Conservation (phyloP, 2,113 vertebrate genomes). For the Cranoglanis bouderius region DNA sequence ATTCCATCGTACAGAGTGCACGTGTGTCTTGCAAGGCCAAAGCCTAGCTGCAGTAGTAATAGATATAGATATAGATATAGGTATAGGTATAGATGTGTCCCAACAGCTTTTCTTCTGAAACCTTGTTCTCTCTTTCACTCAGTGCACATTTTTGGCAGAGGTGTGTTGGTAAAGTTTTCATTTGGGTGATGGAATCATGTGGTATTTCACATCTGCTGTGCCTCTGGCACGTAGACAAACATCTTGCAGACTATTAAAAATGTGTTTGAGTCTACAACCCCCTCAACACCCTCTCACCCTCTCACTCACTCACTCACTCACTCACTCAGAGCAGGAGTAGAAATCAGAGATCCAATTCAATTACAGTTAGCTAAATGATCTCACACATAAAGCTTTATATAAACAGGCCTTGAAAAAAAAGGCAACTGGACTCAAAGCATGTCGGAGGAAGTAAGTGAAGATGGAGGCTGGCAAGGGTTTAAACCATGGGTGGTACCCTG, state of each 20-base stretch:
- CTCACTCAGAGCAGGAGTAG: not conserved
- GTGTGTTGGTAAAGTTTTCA: conserved; percentile 39
- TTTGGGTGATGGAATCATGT: conserved; percentile 48
- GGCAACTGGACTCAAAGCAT: not conserved
- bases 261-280: conserved; percentile 16
- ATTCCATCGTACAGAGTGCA: not conserved
- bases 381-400: not conserved
- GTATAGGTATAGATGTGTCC: not conserved
- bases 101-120: not conserved
- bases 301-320: conserved; percentile 1
- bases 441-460: conserved; percentile 3
- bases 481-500: conserved; percentile 20
- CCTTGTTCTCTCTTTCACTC: not conserved
- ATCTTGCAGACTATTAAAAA: conserved; percentile 37
- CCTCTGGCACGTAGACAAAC: conserved; percentile 30
- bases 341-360: not conserved
- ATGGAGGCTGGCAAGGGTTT: not conserved
- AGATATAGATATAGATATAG: not conserved
- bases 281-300: conserved; percentile 1
- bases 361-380: not conserved
- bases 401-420: not conserved
- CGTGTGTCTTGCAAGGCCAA: not conserved
- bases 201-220: conserved; percentile 53
- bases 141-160: conserved; percentile 42
- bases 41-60: not conserved